phyloP scores from a whole-genome alignment of 2,113 vertebrate genomes.

The Brachypteracias leptosomus region DNA sequence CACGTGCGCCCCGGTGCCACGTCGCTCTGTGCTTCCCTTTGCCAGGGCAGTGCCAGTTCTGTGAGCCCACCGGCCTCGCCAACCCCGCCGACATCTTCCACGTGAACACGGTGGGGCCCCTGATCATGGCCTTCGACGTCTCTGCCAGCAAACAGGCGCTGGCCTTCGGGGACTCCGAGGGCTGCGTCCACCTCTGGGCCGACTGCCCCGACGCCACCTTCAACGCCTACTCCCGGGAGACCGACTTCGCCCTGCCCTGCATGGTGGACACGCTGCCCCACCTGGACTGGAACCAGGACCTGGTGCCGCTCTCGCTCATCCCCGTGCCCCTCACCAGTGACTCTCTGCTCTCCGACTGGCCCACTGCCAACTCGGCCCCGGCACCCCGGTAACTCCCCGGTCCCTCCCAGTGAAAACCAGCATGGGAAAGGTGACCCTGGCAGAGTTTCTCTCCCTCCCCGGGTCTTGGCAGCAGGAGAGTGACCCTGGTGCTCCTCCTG shows the following conservation, averaged over 20 bases:
- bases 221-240: constrained; percentile 94
- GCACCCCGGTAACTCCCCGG: constrained; percentile 82
- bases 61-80: constrained; percentile 94
- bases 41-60: constrained; percentile 96
- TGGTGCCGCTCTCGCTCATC: constrained; percentile 91
- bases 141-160: constrained; percentile 94
- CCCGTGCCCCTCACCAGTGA: constrained; percentile 91
- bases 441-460: background rate
- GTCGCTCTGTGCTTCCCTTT: background rate
- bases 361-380: constrained; percentile 79
- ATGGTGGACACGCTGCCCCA: constrained; percentile 91
- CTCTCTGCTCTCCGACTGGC: constrained; percentile 90
- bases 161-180: constrained; percentile 94
- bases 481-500: background rate
- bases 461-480: background rate
- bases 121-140: constrained; percentile 96
- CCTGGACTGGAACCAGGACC: constrained; percentile 95
- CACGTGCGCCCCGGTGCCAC: background rate
- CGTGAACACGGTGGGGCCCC: constrained; percentile 92
- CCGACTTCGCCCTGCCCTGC: constrained; percentile 92
- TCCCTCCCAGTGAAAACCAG: fast-evolving
- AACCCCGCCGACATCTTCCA: constrained; percentile 94
- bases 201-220: constrained; percentile 90
- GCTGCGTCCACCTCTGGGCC: constrained; percentile 94
- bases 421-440: fast-evolving